phyloP scores from a whole-genome alignment of 2,888 invertebrate species.

The Elgonia sp. region DNA sequence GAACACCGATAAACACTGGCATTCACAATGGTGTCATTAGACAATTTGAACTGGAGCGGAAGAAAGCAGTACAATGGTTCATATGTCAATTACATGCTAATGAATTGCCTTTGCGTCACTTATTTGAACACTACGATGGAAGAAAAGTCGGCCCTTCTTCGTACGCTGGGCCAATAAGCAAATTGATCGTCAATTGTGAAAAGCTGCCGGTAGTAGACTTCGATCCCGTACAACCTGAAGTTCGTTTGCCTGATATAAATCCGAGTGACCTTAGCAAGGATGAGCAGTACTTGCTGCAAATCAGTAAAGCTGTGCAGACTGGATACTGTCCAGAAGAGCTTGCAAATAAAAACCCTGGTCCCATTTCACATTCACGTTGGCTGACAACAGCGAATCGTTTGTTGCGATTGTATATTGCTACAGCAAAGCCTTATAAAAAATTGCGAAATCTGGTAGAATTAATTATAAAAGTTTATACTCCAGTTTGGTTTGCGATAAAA shows the following conservation, averaged over 20 bases:
- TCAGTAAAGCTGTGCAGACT: slow-evolving; percentile 32
- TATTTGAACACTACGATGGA: slow-evolving; percentile 50
- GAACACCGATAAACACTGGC: slow-evolving; percentile 50
- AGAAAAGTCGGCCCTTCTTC: slow-evolving; percentile 76
- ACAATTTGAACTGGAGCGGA: slow-evolving; percentile 11
- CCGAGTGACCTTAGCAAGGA: slow-evolving; percentile 42
- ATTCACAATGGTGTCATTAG: slow-evolving; percentile 37
- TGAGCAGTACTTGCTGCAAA: slow-evolving; percentile 54
- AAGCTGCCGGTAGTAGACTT: slow-evolving; percentile 32
- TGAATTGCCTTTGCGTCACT: slow-evolving; percentile 43
- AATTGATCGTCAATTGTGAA: slow-evolving; percentile 66
- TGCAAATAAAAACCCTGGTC: slow-evolving; percentile 44
- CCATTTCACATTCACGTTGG: slow-evolving; percentile 32
- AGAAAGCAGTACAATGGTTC: slow-evolving; percentile 28
- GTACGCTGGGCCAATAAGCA: slow-evolving; percentile 80
- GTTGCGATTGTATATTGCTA: slow-evolving; percentile 29
- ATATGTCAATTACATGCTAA: slow-evolving; percentile 46
- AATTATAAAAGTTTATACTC: slow-evolving; percentile 48
- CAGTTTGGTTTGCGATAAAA: slow-evolving; percentile 60
- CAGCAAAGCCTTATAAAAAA: slow-evolving; percentile 17
- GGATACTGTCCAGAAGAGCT: slow-evolving; percentile 45
- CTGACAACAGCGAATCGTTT: slow-evolving; percentile 39
- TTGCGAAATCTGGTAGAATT: slow-evolving; percentile 15
- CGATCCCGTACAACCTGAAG: slow-evolving; percentile 17
- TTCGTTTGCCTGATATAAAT: slow-evolving; percentile 47